phyloP scores from a whole-genome alignment of 2,113 vertebrate genomes.

The Tragelaphus imberbis region DNA sequence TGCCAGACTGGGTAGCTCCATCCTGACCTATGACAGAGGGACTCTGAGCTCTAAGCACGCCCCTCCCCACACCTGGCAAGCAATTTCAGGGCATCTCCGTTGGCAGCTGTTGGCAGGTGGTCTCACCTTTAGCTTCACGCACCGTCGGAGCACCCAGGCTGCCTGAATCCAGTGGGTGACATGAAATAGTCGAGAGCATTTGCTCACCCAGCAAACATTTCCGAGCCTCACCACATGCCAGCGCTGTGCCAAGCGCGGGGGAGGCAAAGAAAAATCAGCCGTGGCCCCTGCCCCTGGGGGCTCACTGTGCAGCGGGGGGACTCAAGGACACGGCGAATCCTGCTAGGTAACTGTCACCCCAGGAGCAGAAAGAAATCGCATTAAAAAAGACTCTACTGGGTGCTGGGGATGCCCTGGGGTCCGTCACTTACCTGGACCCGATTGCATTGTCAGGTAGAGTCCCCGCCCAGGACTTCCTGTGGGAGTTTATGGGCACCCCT shows the following conservation, averaged over 20 bases:
- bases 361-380: neutral
- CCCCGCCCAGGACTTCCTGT: neutral
- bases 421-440: neutral
- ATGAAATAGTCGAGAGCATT: neutral
- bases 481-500: neutral
- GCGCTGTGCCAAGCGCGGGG: neutral
- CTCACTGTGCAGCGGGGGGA: accelerated
- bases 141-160: neutral
- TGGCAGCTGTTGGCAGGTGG: neutral
- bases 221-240: neutral
- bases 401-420: accelerated
- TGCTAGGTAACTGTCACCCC: neutral
- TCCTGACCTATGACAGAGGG: neutral
- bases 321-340: neutral
- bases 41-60: neutral
- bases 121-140: neutral
- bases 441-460: neutral
- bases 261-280: neutral
- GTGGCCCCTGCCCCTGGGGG: neutral
- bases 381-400: neutral
- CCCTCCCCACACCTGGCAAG: neutral
- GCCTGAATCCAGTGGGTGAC: neutral
- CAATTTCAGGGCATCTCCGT: neutral
- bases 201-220: neutral
- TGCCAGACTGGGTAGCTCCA: neutral